Evolutionary conservation across 2,797 vertebrate genomes (phyloP).

Genomic region (Miichthys miiuy): DNA sequence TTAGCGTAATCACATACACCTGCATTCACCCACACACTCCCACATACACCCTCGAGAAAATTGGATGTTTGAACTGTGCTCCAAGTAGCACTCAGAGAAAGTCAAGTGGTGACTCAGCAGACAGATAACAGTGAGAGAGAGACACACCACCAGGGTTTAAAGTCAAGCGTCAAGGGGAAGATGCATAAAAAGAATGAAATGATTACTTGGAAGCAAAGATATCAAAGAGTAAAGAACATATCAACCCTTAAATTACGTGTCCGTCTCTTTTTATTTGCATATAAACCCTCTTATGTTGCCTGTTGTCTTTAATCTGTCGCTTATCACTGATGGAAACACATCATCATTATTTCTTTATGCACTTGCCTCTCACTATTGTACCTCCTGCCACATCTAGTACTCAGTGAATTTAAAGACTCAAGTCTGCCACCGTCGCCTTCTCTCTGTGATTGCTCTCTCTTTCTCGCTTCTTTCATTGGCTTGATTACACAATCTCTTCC

Average conservation of each 20-base stretch:
- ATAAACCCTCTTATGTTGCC: neutral
- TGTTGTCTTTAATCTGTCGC: slow-evolving; percentile 14
- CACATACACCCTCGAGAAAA: slow-evolving; percentile 32
- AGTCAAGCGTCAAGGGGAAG: neutral
- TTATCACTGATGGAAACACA: slow-evolving; percentile 18
- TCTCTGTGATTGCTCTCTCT: neutral
- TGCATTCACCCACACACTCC: slow-evolving; percentile 4
- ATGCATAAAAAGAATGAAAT: slow-evolving; percentile 23
- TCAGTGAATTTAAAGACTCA: slow-evolving; percentile 17
- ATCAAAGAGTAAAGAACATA: slow-evolving; percentile 9
- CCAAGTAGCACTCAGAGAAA: slow-evolving; percentile 48
- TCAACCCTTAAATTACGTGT: slow-evolving; percentile 6
- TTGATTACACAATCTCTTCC: neutral
- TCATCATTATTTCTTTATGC: slow-evolving; percentile 10
- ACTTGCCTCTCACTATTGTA: neutral
- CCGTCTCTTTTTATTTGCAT: neutral
- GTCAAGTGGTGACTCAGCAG: slow-evolving; percentile 69
- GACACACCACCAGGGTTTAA: slow-evolving; percentile 6
- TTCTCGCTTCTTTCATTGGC: neutral
- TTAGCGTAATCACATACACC: neutral
- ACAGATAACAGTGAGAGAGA: slow-evolving; percentile 15
- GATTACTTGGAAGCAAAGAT: slow-evolving; percentile 13
- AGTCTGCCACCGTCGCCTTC: neutral
- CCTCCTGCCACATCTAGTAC: neutral
- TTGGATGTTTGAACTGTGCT: slow-evolving; percentile 37